phyloP scores from a whole-genome alignment of 2,113 vertebrate genomes.

The Alectura lathami region DNA sequence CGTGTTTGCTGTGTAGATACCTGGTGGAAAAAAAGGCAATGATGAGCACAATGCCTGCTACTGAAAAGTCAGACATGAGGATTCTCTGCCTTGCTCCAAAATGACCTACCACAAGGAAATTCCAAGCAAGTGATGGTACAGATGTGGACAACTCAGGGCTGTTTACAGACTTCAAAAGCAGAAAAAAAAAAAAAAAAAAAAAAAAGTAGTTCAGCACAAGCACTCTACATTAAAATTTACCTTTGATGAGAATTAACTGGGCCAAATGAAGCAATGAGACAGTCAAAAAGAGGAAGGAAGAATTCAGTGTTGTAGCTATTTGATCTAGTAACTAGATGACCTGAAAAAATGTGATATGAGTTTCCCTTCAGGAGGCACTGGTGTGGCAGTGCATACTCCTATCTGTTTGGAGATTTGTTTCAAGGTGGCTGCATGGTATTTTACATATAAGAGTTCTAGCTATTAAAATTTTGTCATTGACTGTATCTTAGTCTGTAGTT shows the following conservation, averaged over 20 bases:
- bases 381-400: neutral
- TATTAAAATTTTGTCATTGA: neutral
- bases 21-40: neutral
- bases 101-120: neutral
- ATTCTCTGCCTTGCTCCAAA: neutral
- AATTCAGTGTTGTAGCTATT: neutral
- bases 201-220: fast-evolving
- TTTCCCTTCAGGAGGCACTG: neutral
- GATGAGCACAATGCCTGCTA: neutral
- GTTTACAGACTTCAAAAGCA: neutral
- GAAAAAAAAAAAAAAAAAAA: too few species aligned
- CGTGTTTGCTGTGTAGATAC: neutral
- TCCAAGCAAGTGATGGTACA: neutral
- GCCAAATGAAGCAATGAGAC: neutral
- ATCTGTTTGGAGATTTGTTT: neutral
- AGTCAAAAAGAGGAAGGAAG: neutral
- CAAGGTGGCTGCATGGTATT: neutral
- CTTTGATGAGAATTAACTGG: neutral
- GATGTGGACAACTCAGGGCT: neutral
- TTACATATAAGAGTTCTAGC: neutral
- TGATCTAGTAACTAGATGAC: neutral
- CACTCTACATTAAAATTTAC: neutral
- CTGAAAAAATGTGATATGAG: neutral
- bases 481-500: neutral
- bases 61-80: neutral